A percentile compares a stretch with the other conserved stretches of the same genome.
phyloP scores from a whole-genome alignment of 2,888 invertebrate species.

The Eumerus sabulonum region DNA sequence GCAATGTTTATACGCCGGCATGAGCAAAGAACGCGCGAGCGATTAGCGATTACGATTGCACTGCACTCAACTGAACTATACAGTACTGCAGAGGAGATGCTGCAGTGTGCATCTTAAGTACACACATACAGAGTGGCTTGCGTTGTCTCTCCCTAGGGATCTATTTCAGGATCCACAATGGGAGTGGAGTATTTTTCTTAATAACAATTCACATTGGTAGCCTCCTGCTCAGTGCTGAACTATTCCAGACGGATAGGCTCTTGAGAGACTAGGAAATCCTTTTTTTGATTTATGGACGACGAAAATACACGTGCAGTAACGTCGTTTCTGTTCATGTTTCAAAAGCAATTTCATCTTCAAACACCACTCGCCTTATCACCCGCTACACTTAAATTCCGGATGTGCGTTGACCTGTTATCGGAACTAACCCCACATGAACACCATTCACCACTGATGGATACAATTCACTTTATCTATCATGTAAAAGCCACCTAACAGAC shows the following conservation, averaged over 20 bases:
- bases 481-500: conserved; percentile 54
- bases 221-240: conserved; percentile 42
- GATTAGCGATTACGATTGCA: conserved; percentile 60
- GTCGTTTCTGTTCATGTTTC: conserved; percentile 59
- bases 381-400: conserved; percentile 54
- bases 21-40: conserved; percentile 26
- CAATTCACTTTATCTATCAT: conserved; percentile 35
- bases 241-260: conserved; percentile 9
- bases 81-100: conserved; percentile 18
- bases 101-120: conserved; percentile 33
- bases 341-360: conserved; percentile 43
- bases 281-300: conserved; percentile 49
- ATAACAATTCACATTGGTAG: conserved; percentile 79
- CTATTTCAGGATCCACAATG: conserved; percentile 43
- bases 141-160: conserved; percentile 46
- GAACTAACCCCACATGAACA: conserved; percentile 4
- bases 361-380: conserved; percentile 18
- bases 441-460: conserved; percentile 10
- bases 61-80: conserved; percentile 26
- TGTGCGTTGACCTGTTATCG: conserved; percentile 48
- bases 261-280: conserved; percentile 14
- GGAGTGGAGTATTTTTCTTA: conserved; percentile 72
- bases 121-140: conserved; percentile 32
- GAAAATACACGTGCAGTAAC: conserved; percentile 18
- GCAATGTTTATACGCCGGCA: too few relatives aligned